These are phyloP conservation scores for Trichogramma evanescens DNA, from an alignment of 2,888 invertebrate genomes.

Conservation along the genomic window DNA sequence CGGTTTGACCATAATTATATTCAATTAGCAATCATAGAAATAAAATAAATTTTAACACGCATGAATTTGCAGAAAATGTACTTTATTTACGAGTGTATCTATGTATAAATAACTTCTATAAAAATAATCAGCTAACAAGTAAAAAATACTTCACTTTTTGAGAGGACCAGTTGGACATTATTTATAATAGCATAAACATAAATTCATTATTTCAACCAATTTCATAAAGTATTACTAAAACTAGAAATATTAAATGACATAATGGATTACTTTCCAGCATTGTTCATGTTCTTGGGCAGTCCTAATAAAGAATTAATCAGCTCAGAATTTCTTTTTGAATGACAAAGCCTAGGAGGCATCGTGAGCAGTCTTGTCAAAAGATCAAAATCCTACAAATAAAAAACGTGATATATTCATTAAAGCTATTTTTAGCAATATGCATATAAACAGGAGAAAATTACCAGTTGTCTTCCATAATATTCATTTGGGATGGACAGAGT, in stretches of 20 bases:
- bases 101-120: no score
- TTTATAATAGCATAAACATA: no score
- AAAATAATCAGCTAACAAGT: no score
- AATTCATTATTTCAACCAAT: no score
- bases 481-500: conserved; percentile 12
- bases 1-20: no score
- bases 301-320: conserved; percentile 68
- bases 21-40: no score
- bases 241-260: not conserved
- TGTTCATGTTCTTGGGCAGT: conserved; percentile 68
- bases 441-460: conserved; percentile 13
- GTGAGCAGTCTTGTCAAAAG: conserved; percentile 33
- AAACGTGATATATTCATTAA: not conserved
- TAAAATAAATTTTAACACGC: no score
- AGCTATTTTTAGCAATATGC: not conserved
- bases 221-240: conserved; percentile 1
- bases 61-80: no score
- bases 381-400: conserved; percentile 34
- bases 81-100: no score
- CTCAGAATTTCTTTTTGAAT: conserved; percentile 62
- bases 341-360: conserved; percentile 32
- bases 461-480: conserved; percentile 27
- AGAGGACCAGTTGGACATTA: no score
- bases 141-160: no score
- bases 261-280: conserved; percentile 56